Base-by-base conservation (phyloP, 2,113 vertebrate genomes). In the Nothocercus julius region DNA sequence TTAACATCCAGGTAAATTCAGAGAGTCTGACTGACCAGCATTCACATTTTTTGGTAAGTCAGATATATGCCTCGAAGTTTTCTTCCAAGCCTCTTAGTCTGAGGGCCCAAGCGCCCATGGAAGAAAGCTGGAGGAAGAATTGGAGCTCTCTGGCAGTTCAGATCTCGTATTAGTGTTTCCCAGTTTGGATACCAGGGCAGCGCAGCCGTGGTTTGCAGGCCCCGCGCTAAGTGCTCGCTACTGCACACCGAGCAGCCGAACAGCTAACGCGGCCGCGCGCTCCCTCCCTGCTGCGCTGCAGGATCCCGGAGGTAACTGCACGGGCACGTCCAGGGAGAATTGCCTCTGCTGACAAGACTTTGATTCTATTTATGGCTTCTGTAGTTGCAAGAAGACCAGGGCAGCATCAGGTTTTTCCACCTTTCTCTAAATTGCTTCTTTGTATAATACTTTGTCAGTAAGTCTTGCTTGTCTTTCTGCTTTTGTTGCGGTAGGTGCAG, bases 161-260 rank as follows among this genome's bases (percentile, higher is more conserved):
- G 15, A 15, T 30, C 54, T 56, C 28, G 13, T 17, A 30, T 30
- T 30, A 13, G 42, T 21, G 27, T 8, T 54, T 25, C 0, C 1
- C 2, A 19, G n/a, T 20, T 15, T 1, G 3, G 40, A 11, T 2
- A 10, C n/a, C 0, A 1, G 25, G 40, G 69, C 53, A 21, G 25
- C 13, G 24, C 32, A 22, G 54, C 2, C 40, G 36, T 36, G 36
- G 36, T 19, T 13, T 3, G 7, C 6, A n/a, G 8, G 28, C 54
- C 27, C 4, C 15, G 15, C 3, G 54, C 54, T 17, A 30, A 56
- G 54, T 4, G 28, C 27, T 54, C 6, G 25, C 53, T 56, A 2
- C 9, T 17, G 54, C 28, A 17, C 54, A 30, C 16, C 8, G 54
- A 56, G 13, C 28, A 56, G 54, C 18, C 5, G 27, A 54, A 27